These are phyloP conservation scores for Erebia aethiops DNA, from an alignment of 2,888 invertebrate genomes.

Conservation along the genomic window DNA sequence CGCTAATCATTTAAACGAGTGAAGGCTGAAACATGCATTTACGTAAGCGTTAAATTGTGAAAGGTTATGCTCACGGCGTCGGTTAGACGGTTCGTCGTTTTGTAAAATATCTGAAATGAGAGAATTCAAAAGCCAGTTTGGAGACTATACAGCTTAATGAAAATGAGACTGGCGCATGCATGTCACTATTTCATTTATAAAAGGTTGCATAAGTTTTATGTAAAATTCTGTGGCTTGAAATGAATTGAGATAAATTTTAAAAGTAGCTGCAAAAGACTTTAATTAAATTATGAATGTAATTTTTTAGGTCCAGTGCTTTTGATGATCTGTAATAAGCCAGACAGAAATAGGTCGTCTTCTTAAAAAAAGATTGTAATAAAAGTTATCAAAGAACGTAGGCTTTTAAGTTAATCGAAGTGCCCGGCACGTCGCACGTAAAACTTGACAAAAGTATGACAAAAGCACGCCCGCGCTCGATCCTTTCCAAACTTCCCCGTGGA, in stretches of 20 bases:
- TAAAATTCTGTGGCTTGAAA: slow-evolving; percentile 15
- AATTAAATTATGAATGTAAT: not conserved
- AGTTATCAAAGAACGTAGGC: slow-evolving; percentile 39
- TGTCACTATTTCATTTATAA: slow-evolving; percentile 38
- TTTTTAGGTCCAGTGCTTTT: not conserved
- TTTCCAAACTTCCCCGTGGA: slow-evolving; percentile 78
- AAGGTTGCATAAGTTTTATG: slow-evolving; percentile 20
- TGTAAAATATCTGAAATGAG: slow-evolving; percentile 52
- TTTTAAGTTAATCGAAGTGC: slow-evolving; percentile 74
- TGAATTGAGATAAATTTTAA: slow-evolving; percentile 16
- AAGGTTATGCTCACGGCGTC: slow-evolving; percentile 36
- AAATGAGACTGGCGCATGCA: slow-evolving; percentile 42
- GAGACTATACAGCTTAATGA: slow-evolving; percentile 35
- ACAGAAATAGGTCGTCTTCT: not conserved
- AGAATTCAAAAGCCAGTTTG: slow-evolving; percentile 41
- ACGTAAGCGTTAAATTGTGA: slow-evolving; percentile 38
- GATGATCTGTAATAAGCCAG: not conserved
- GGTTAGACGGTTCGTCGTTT: slow-evolving; percentile 51
- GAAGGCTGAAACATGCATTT: slow-evolving; percentile 38
- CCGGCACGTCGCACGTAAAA: slow-evolving; percentile 77
- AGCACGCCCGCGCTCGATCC: slow-evolving; percentile 76
- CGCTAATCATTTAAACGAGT: slow-evolving; percentile 35
- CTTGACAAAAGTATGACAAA: slow-evolving; percentile 78
- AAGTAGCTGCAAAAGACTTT: not conserved
- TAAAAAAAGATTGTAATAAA: not conserved